These are phyloP conservation scores for Pithys albifrons DNA, from an alignment of 2,113 vertebrate genomes.

Conservation along the genomic window DNA sequence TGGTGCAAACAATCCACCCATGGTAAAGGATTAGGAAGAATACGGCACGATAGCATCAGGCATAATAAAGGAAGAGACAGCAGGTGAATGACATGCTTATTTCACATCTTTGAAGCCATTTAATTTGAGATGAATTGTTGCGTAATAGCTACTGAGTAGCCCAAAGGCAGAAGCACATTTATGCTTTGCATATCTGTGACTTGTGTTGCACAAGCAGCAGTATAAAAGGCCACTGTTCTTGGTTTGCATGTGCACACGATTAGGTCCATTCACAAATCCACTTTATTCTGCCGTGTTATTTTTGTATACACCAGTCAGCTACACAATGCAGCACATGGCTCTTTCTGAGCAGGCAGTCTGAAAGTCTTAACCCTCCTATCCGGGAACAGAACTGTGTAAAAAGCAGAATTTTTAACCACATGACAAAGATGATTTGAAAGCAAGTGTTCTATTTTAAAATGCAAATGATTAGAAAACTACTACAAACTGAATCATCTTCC, in stretches of 20 bases:
- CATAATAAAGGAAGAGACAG: neutral
- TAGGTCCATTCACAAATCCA: conserved; percentile 13
- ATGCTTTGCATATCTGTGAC: neutral
- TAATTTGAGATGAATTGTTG: conserved; percentile 21
- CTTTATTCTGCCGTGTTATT: neutral
- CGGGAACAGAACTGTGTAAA: neutral
- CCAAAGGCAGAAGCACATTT: neutral
- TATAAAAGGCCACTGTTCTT: neutral
- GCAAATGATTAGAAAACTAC: neutral
- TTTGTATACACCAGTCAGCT: neutral
- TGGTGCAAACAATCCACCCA: neutral
- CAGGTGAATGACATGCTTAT: conserved; percentile 5
- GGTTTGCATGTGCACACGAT: neutral
- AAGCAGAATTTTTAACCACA: neutral
- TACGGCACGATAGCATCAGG: neutral
- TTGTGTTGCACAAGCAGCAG: neutral
- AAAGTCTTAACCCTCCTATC: neutral
- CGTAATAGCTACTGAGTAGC: neutral
- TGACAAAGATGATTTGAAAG: neutral
- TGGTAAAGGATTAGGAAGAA: neutral
- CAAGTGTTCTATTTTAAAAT: neutral
- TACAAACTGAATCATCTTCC: neutral
- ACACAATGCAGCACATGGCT: neutral
- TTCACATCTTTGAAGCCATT: neutral
- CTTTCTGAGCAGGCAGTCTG: neutral